These are phyloP conservation scores for Acrobasis repandana DNA, from an alignment of 2,888 invertebrate genomes.

Conservation along the genomic window DNA sequence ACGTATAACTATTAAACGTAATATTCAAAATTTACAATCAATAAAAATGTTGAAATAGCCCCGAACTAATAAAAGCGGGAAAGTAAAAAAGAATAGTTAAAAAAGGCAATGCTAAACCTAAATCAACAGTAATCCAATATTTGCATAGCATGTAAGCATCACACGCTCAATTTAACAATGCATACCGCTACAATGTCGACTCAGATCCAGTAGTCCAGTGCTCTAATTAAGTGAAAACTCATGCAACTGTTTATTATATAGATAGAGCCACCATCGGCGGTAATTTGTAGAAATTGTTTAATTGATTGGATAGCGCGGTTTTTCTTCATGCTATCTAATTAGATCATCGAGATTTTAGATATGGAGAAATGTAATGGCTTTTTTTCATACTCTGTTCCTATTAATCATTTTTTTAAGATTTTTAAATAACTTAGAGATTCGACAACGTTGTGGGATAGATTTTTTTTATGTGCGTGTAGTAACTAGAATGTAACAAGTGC, in stretches of 20 bases:
- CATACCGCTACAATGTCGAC: constrained; percentile 8
- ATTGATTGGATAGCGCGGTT: constrained; percentile 25
- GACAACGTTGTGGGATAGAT: too few species aligned
- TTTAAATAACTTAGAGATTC: too few species aligned
- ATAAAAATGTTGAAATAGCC: too few species aligned
- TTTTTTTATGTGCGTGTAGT: too few species aligned
- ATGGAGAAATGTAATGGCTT: not conserved
- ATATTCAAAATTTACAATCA: too few species aligned
- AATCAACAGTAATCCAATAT: not conserved
- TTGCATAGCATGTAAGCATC: constrained; percentile 38
- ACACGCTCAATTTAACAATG: constrained; percentile 42
- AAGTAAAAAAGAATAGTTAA: not conserved
- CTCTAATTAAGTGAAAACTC: constrained; percentile 37
- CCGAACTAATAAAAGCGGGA: too few species aligned
- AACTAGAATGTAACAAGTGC: too few species aligned
- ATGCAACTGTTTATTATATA: constrained; percentile 28
- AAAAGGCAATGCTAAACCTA: not conserved
- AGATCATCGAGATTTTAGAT: constrained; percentile 6
- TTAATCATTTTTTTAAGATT: not conserved
- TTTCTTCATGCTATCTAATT: constrained; percentile 16
- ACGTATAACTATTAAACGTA: too few species aligned
- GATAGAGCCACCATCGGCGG: constrained; percentile 19
- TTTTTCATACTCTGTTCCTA: not conserved
- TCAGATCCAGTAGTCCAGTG: constrained; percentile 26
- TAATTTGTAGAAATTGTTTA: constrained; percentile 26